These are phyloP conservation scores for Thecocarcelia acutangulata DNA, from an alignment of 2,888 invertebrate genomes.

Conservation along the genomic window DNA sequence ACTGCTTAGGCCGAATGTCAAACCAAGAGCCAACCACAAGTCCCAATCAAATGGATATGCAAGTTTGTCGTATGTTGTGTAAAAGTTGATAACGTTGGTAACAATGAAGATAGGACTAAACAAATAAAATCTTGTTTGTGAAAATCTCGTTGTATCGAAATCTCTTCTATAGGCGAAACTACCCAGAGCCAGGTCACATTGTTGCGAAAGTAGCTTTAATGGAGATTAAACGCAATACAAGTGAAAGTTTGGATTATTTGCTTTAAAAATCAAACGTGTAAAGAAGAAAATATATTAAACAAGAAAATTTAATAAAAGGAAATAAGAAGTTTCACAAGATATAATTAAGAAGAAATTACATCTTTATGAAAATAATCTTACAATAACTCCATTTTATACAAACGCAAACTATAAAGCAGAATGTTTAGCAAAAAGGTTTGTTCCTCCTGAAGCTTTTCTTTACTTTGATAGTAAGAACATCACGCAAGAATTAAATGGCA, in stretches of 20 bases:
- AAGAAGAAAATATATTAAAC: no score
- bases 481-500: no score
- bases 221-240: background rate
- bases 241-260: background rate
- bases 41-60: slow-evolving; percentile 74
- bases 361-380: no score
- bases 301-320: no score
- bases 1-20: slow-evolving; percentile 69
- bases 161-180: slow-evolving; percentile 73
- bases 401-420: no score
- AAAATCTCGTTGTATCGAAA: slow-evolving; percentile 68
- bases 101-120: slow-evolving; percentile 75
- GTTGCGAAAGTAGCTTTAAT: slow-evolving; percentile 72
- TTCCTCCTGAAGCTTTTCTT: no score
- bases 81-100: slow-evolving; percentile 73
- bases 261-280: no score
- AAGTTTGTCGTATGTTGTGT: slow-evolving; percentile 74
- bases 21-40: slow-evolving; percentile 72
- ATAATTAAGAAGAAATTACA: no score
- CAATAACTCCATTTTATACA: no score
- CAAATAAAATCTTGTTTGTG: slow-evolving; percentile 74
- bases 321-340: no score
- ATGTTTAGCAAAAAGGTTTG: no score
- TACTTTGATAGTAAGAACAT: no score
- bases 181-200: slow-evolving; percentile 75